phyloP scores from a whole-genome alignment of 2,113 vertebrate species.

The Euleptes europaea region DNA sequence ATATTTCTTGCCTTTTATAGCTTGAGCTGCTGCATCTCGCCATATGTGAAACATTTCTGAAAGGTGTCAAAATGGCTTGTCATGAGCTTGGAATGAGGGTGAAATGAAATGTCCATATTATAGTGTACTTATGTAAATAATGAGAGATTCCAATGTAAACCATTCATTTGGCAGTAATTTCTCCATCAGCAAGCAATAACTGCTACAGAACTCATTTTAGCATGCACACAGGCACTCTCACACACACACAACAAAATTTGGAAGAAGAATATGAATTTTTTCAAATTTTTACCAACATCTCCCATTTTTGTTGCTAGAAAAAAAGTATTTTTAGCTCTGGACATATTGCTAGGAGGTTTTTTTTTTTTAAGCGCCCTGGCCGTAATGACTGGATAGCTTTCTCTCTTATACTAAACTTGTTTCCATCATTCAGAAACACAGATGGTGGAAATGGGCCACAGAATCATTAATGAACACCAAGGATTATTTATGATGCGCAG shows the following conservation, averaged over 20 bases:
- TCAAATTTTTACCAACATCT: conserved; percentile 37
- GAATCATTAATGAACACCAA: conserved; percentile 21
- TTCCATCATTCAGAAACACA: conserved; percentile 50
- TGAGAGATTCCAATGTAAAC: conserved; percentile 77
- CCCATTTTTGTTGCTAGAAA: conserved; percentile 22
- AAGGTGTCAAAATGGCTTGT: conserved; percentile 77
- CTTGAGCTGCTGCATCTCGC: conserved; percentile 62
- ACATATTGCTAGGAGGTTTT: conserved; percentile 16
- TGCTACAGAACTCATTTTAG: conserved; percentile 49
- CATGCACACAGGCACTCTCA: conserved; percentile 26
- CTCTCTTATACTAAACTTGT: conserved; percentile 32
- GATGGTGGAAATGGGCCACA: conserved; percentile 42
- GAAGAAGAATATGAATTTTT: conserved; percentile 40
- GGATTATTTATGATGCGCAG: conserved; percentile 44
- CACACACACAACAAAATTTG: conserved; percentile 15
- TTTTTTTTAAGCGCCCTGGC: conserved; percentile 44
- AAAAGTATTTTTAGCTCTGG: conserved; percentile 43
- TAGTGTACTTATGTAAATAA: conserved; percentile 70
- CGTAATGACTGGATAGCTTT: conserved; percentile 41
- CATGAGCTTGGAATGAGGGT: conserved; percentile 77
- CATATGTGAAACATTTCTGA: conserved; percentile 75
- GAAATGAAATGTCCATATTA: conserved; percentile 74
- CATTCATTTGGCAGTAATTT: conserved; percentile 69
- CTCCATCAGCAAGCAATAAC: conserved; percentile 55
- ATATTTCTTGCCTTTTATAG: conserved; percentile 67